phyloP scores from a whole-genome alignment of 2,797 vertebrate species.

The Gymnocypris eckloni region DNA sequence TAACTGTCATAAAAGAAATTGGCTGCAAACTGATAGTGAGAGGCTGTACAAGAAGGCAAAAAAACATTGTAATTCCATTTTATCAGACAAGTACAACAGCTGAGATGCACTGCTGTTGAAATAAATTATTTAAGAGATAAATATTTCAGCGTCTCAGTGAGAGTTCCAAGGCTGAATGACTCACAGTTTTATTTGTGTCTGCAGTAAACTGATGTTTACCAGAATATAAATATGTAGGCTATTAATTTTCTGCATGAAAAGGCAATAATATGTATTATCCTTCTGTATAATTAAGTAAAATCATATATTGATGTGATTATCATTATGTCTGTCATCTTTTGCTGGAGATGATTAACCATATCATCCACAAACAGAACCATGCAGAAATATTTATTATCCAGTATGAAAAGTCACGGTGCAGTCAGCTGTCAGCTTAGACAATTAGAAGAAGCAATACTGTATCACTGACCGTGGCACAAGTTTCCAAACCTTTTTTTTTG shows the following conservation, averaged over 20 bases:
- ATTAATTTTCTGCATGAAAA: conserved; percentile 20
- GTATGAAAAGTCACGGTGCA: neutral
- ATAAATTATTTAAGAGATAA: conserved; percentile 29
- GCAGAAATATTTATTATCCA: neutral
- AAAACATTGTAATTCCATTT: conserved; percentile 5
- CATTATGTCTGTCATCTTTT: conserved; percentile 8
- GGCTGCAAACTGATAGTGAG: conserved; percentile 7
- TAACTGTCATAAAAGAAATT: neutral
- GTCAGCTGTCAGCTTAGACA: neutral
- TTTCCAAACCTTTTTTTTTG: conserved; percentile 28
- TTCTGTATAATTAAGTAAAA: conserved; percentile 21
- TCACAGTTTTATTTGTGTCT: neutral
- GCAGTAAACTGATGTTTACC: neutral
- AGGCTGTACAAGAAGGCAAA: neutral
- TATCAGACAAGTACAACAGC: conserved; percentile 4
- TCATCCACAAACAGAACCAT: conserved; percentile 9
- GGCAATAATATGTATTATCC: conserved; percentile 17
- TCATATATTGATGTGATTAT: conserved; percentile 10
- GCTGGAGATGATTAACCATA: conserved; percentile 12
- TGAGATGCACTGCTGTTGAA: conserved; percentile 11
- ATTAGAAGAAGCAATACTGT: neutral
- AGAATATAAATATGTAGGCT: conserved; percentile 17
- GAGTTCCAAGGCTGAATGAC: conserved; percentile 12
- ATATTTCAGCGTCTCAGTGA: neutral
- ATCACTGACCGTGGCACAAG: neutral